Conservation (phyloP, 2,888 invertebrate genomes). For the Clostera curtula region DNA sequence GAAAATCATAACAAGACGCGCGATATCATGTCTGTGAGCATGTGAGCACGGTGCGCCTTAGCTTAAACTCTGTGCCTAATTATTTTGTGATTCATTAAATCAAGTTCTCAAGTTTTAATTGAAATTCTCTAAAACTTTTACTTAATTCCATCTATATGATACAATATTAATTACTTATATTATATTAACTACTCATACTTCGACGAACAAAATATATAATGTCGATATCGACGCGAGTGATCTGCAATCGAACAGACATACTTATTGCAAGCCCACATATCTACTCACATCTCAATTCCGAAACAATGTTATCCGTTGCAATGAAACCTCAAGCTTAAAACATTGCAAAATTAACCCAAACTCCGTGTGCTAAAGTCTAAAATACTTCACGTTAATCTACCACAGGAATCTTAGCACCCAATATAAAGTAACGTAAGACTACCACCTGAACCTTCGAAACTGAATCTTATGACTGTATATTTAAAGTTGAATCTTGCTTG, state of each 20-base stretch:
- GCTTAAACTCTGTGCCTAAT: too few relatives aligned
- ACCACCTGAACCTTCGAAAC: slow-evolving; percentile 4
- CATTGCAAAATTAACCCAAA: slow-evolving; percentile 26
- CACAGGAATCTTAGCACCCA: slow-evolving; percentile 4
- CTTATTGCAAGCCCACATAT: slow-evolving; percentile 47
- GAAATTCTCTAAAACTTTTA: too few relatives aligned
- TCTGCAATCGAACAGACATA: slow-evolving; percentile 31
- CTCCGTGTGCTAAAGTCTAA: slow-evolving; percentile 11
- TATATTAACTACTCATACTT: too few relatives aligned
- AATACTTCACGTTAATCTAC: slow-evolving; percentile 14
- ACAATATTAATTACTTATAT: too few relatives aligned
- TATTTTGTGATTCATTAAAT: too few relatives aligned
- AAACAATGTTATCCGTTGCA: slow-evolving; percentile 54
- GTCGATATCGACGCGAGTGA: slow-evolving; percentile 10
- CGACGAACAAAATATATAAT: not conserved
- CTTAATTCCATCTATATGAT: too few relatives aligned
- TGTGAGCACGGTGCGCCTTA: too few relatives aligned
- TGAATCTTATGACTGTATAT: slow-evolving; percentile 1
- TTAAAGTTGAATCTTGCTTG: slow-evolving; percentile 25
- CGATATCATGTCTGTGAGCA: too few relatives aligned
- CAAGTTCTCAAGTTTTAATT: too few relatives aligned
- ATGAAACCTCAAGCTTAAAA: slow-evolving; percentile 6
- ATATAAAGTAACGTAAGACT: slow-evolving; percentile 5
- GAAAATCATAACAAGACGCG: too few relatives aligned
- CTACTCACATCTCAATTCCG: slow-evolving; percentile 55